Base-by-base conservation (phyloP, 2,888 invertebrate species). In the Heteromyza rotundicornis region DNA sequence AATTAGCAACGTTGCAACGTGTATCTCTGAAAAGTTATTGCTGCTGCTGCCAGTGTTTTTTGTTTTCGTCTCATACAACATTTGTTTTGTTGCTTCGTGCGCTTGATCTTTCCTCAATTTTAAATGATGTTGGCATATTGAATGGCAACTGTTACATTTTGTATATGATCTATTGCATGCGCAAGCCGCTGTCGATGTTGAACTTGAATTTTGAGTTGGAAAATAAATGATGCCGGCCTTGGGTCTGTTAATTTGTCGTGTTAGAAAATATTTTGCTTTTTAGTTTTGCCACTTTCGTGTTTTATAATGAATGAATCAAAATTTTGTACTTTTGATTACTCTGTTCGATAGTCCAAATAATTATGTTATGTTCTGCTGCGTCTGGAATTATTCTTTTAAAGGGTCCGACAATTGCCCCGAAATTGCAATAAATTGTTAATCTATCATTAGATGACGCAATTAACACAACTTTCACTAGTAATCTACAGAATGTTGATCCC, bases 151-250 rank as follows among this genome's bases (percentile, higher is more conserved):
- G 53, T 44, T 53, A 49, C 60, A 54, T 49, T 22, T 19, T 51
- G 44, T 35, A 17, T n/a, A n/a, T n/a, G n/a, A n/a, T n/a, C n/a
- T n/a, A 20, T 20, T 47, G 17, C 17, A 17, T 47, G 47, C 22
- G 22, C 19, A n/a, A 50, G 19, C 20, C 17, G 44, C 19, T 24
- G 32, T 32, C 54, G 51, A 50, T 23, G 62, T 70, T 75, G 74
- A 75, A 75, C 76, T 75, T 75, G 75, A 75, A 73, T 74, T 70
- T 75, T 67, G n/a, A 69, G 70, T 76, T 72, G 73, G 73, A 72
- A 75, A 72, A 71, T 73, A 71, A 72, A 68, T 75, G 60, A 67
- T 67, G 27, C 53, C 60, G 49, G 49, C 47, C 53, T 59, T 59
- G 49, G 20, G 10, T 16, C n/a, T n/a, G n/a, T n/a, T n/a, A n/a